A percentile compares a stretch with the other conserved stretches of the same genome.
phyloP scores from a whole-genome alignment of 2,888 invertebrate genomes.

The Hoplodrina ambigua region DNA sequence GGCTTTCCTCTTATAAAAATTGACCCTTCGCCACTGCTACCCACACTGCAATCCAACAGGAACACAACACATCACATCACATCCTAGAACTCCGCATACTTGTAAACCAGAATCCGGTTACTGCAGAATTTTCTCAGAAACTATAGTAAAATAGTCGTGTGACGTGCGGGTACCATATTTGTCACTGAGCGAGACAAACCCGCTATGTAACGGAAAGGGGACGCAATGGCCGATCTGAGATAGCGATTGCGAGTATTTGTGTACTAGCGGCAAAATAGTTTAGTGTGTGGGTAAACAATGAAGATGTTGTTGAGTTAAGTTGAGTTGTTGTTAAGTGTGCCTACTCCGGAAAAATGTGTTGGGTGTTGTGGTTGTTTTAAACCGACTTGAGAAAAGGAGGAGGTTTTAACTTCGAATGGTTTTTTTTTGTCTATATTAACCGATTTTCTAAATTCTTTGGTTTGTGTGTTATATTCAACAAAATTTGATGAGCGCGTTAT shows the following conservation, averaged over 20 bases:
- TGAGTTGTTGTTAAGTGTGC: too few species aligned
- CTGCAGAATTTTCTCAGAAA: constrained; percentile 52
- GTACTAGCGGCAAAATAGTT: constrained; percentile 36
- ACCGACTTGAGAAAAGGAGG: too few species aligned
- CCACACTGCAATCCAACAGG: constrained; percentile 8
- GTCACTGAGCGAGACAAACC: constrained; percentile 62
- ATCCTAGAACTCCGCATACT: constrained; percentile 30
- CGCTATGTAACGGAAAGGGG: constrained; percentile 71
- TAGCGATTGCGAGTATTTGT: constrained; percentile 27
- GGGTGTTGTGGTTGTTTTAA: too few species aligned
- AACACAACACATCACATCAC: constrained; percentile 25
- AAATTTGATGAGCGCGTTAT: too few species aligned
- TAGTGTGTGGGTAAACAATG: not conserved
- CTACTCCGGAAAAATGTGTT: too few species aligned
- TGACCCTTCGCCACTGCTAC: too few species aligned
- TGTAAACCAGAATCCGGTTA: constrained; percentile 50
- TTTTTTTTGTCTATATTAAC: too few species aligned
- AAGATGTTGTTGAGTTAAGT: too few species aligned
- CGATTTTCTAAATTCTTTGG: too few species aligned
- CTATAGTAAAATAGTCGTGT: constrained; percentile 56
- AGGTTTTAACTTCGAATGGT: too few species aligned
- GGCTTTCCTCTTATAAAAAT: too few species aligned
- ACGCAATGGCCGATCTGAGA: constrained; percentile 49
- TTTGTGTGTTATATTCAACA: too few species aligned
- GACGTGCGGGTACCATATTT: constrained; percentile 60